A percentile compares a stretch with the other conserved stretches of the same genome.
Conservation (phyloP, 2,888 invertebrate genomes). For the Saturnia japonica region DNA sequence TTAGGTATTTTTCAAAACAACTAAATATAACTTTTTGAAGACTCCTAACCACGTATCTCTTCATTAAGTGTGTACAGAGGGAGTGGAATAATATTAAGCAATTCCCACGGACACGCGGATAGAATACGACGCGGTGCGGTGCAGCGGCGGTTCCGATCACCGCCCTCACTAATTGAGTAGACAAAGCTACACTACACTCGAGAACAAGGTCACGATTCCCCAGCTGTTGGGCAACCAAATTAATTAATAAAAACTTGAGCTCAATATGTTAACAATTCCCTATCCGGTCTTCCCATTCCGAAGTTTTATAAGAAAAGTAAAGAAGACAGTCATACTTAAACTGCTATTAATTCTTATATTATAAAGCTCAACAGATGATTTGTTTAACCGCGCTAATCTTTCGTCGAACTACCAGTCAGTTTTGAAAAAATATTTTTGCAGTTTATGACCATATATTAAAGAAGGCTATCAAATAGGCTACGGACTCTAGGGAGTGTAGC, state of each 20-base stretch:
- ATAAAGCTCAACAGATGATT: background rate
- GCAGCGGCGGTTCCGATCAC: constrained; percentile 74
- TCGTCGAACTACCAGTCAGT: background rate
- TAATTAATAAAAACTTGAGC: background rate
- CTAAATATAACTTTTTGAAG: background rate
- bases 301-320: background rate
- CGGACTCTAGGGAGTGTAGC: no score
- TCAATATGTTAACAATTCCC: background rate
- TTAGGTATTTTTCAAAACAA: no score
- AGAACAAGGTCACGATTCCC: constrained; percentile 19
- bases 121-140: constrained; percentile 62
- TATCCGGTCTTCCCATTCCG: background rate
- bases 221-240: constrained; percentile 23
- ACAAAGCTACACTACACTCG: constrained; percentile 15
- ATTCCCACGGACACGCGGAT: constrained; percentile 74
- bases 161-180: constrained; percentile 69
- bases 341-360: no score
- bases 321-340: no score
- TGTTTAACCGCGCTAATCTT: background rate
- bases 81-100: constrained; percentile 50
- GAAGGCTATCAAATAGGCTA: background rate
- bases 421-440: background rate
- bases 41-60: background rate
- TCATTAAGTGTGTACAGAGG: constrained; percentile 39
- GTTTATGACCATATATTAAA: background rate